These are phyloP conservation scores for Sparidentex hasta DNA, from an alignment of 2,797 vertebrate genomes.

Conservation along the genomic window DNA sequence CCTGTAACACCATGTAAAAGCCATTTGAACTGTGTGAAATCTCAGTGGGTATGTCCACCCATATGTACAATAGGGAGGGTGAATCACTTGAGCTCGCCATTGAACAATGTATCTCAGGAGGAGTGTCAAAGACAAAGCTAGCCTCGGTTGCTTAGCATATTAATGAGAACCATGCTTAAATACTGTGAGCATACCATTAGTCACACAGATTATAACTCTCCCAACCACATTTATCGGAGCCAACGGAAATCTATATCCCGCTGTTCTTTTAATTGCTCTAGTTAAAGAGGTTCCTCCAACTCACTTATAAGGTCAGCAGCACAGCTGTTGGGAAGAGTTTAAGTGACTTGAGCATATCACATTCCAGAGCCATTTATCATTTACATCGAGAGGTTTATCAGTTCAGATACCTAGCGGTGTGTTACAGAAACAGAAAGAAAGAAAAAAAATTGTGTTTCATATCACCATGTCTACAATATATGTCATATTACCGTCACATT, in stretches of 20 bases:
- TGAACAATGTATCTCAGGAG: slow-evolving; percentile 60
- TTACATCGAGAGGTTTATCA: slow-evolving; percentile 14
- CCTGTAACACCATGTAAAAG: slow-evolving; percentile 54
- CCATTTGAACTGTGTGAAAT: slow-evolving; percentile 57
- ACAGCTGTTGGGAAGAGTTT: slow-evolving; percentile 57
- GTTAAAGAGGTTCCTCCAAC: slow-evolving; percentile 50
- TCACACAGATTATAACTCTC: slow-evolving; percentile 72
- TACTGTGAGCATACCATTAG: slow-evolving; percentile 63
- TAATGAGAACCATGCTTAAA: slow-evolving; percentile 71
- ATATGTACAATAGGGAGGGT: slow-evolving; percentile 43
- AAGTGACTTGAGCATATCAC: slow-evolving; percentile 50
- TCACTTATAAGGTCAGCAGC: slow-evolving; percentile 63
- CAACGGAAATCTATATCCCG: slow-evolving; percentile 68
- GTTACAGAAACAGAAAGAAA: neutral
- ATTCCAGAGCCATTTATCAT: slow-evolving; percentile 36
- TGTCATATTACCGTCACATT: too few species aligned
- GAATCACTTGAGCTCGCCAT: slow-evolving; percentile 37
- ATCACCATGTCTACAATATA: too few species aligned
- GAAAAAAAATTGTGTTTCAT: neutral
- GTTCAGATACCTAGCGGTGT: slow-evolving; percentile 3
- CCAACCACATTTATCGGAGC: slow-evolving; percentile 66
- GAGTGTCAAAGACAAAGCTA: slow-evolving; percentile 58
- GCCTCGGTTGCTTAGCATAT: slow-evolving; percentile 63
- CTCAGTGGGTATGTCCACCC: slow-evolving; percentile 53
- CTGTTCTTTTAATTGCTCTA: slow-evolving; percentile 71